Evolutionary conservation across 2,888 invertebrate genomes (phyloP).

Genomic region (Magallana nippona): DNA sequence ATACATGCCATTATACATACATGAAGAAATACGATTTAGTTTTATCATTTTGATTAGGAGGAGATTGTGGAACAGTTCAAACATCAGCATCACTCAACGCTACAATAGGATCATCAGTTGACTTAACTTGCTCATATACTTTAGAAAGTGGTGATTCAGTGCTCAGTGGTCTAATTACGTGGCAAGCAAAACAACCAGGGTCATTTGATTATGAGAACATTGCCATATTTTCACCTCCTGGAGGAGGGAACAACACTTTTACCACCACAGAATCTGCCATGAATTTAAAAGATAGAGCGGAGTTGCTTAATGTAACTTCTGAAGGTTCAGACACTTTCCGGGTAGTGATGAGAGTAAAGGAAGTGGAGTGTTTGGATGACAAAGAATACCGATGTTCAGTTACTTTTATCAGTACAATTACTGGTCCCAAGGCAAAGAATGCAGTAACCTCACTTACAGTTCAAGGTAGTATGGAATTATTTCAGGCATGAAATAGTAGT

Average conservation of each 20-base stretch:
- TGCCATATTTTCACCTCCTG: slow-evolving; percentile 39
- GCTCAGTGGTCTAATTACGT: not conserved
- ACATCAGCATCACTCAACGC: no score
- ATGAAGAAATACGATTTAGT: no score
- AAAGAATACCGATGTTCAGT: slow-evolving; percentile 27
- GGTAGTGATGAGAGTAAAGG: slow-evolving; percentile 9
- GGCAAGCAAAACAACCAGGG: not conserved
- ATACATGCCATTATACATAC: no score
- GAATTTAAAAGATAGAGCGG: not conserved
- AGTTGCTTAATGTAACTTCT: not conserved
- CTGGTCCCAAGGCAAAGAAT: not conserved
- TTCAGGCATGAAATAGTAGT: no score
- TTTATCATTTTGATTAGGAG: no score
- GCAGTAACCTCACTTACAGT: not conserved
- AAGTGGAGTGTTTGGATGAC: slow-evolving; percentile 38
- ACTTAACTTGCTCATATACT: slow-evolving; percentile 23
- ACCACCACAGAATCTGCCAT: not conserved
- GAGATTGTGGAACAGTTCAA: no score
- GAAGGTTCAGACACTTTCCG: not conserved
- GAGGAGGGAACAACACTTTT: not conserved
- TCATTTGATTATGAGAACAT: not conserved
- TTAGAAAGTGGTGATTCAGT: not conserved
- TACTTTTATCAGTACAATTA: not conserved
- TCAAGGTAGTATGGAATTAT: not conserved
- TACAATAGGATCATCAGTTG: no score